These are phyloP conservation scores for Zaprionus obscuricornis DNA, from an alignment of 2,888 invertebrate genomes.

Conservation along the genomic window DNA sequence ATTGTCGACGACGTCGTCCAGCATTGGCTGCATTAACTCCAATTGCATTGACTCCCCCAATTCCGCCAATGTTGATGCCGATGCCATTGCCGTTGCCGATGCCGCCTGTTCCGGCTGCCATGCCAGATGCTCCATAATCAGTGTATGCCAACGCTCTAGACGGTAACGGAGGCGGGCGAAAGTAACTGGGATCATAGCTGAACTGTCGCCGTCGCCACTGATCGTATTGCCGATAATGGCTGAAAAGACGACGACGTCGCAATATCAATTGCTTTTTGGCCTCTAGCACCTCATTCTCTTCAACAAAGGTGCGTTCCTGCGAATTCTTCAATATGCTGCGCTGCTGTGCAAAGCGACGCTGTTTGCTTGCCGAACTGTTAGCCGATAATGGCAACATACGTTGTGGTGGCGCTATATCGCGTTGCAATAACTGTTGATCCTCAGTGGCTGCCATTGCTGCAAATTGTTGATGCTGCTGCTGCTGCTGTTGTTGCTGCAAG, in stretches of 20 bases:
- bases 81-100: slow-evolving; percentile 33
- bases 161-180: slow-evolving; percentile 76
- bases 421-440: slow-evolving; percentile 65
- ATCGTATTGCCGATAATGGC: slow-evolving; percentile 83
- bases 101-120: slow-evolving; percentile 29
- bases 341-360: slow-evolving; percentile 74
- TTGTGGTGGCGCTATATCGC: slow-evolving; percentile 41
- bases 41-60: slow-evolving; percentile 11
- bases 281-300: slow-evolving; percentile 80
- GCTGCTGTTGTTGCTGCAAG: no score
- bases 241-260: slow-evolving; percentile 81
- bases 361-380: slow-evolving; percentile 47
- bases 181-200: slow-evolving; percentile 82
- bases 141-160: slow-evolving; percentile 61
- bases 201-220: slow-evolving; percentile 83
- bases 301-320: slow-evolving; percentile 73
- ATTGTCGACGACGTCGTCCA: slow-evolving; percentile 80
- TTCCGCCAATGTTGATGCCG: slow-evolving; percentile 38
- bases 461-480: no score
- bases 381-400: slow-evolving; percentile 59
- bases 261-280: slow-evolving; percentile 81
- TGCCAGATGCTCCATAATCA: slow-evolving; percentile 54
- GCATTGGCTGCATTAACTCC: slow-evolving; percentile 64
- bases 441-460: no score
- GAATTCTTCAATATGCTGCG: slow-evolving; percentile 80